A percentile compares a stretch with the other conserved stretches of the same genome.
phyloP scores from a whole-genome alignment of 2,113 vertebrate genomes.

The Neofelis nebulosa region DNA sequence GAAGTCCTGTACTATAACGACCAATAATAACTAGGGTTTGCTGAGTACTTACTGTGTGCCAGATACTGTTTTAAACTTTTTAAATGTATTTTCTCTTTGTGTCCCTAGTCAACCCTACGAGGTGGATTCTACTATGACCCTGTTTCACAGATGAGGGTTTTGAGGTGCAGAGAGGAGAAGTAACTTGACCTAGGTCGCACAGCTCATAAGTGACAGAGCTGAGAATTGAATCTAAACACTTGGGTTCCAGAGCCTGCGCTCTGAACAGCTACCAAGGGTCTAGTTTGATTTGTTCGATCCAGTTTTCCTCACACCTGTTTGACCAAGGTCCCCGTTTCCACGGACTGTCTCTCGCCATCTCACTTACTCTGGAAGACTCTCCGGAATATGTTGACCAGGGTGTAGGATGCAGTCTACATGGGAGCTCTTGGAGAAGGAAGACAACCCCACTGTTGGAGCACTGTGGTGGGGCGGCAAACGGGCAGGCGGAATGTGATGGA shows the following conservation, averaged over 20 bases:
- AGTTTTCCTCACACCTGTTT: not conserved
- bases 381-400: not conserved
- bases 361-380: not conserved
- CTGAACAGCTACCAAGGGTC: not conserved
- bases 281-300: not conserved
- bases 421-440: not conserved
- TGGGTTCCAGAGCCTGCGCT: not conserved
- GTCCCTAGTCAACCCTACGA: not conserved
- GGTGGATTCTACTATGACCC: not conserved
- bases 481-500: not conserved
- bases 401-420: not conserved
- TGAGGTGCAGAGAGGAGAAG: not conserved
- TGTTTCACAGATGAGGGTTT: not conserved
- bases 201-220: not conserved
- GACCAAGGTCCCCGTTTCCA: not conserved
- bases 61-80: not conserved
- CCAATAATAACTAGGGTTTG: not conserved
- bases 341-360: not conserved
- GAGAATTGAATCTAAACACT: not conserved
- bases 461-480: too few species aligned
- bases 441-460: not conserved
- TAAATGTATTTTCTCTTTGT: not conserved
- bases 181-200: not conserved
- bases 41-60: not conserved
- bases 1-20: not conserved